These are phyloP conservation scores for Drosophila equinoxialis DNA, from an alignment of 1,140 invertebrate genomes.

Conservation along the genomic window DNA sequence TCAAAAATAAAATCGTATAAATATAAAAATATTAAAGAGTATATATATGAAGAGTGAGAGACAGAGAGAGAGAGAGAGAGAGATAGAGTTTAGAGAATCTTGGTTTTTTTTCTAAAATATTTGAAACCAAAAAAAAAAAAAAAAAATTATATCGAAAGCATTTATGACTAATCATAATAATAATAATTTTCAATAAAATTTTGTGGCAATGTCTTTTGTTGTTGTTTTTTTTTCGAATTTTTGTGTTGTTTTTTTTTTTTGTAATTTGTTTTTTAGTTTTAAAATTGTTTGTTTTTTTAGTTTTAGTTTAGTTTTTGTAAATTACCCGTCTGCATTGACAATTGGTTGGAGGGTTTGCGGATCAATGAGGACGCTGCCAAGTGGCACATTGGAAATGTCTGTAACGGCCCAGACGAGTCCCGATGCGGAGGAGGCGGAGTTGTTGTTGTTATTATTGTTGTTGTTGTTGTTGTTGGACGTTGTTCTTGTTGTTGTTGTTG, in stretches of 20 bases:
- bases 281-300: constrained; percentile 21
- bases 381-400: constrained; percentile 90
- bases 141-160: neutral
- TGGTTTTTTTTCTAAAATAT: neutral
- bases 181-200: constrained; percentile 29
- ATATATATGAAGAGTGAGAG: no score
- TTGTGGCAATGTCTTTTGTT: constrained; percentile 43
- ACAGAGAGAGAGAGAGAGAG: no score
- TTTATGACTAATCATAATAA: constrained; percentile 13
- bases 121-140: neutral
- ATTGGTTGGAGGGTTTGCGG: constrained; percentile 89
- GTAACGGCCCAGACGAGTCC: constrained; percentile 93
- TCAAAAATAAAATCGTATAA: no score
- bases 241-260: constrained; percentile 45
- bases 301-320: constrained; percentile 75
- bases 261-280: constrained; percentile 42
- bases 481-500: constrained; percentile 38
- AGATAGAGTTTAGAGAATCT: neutral
- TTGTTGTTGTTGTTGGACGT: constrained; percentile 31
- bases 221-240: constrained; percentile 20
- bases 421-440: constrained; percentile 36
- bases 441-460: constrained; percentile 34
- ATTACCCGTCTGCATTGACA: constrained; percentile 87
- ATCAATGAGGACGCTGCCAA: constrained; percentile 93
- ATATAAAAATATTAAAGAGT: no score